A percentile compares a stretch with the other conserved stretches of the same genome.
Conservation (phyloP, 2,113 vertebrate species). For the Scolopax mira region DNA sequence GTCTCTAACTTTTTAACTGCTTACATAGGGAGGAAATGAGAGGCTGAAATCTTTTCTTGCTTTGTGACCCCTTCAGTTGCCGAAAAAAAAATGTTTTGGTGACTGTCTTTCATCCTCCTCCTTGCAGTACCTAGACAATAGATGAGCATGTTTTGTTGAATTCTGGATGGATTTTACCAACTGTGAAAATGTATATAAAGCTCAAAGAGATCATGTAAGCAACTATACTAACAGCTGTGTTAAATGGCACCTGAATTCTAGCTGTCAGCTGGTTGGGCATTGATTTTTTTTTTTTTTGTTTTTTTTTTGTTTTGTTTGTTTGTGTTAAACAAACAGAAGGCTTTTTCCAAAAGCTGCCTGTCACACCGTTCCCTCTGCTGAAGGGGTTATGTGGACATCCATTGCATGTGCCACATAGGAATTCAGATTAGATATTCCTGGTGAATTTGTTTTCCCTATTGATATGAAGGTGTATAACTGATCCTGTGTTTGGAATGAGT, state of each 20-base stretch:
- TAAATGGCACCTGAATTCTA: background rate
- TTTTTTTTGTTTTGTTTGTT: too few relatives aligned
- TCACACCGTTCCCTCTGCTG: background rate
- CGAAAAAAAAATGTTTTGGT: background rate
- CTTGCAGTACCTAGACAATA: background rate
- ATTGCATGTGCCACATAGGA: background rate
- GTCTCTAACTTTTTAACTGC: background rate
- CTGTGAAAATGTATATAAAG: background rate
- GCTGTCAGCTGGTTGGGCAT: background rate
- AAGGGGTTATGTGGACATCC: rapidly evolving
- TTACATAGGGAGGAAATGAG: background rate
- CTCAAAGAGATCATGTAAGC: background rate
- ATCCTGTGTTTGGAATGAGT: background rate
- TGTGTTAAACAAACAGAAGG: background rate
- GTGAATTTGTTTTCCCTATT: background rate
- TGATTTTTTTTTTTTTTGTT: background rate
- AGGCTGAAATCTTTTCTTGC: background rate
- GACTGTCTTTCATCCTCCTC: background rate
- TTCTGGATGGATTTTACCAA: background rate
- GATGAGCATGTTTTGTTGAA: background rate
- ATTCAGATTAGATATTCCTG: background rate
- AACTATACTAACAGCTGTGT: background rate
- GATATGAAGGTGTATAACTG: background rate
- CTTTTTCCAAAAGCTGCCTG: background rate
- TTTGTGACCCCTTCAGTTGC: background rate